Conservation (phyloP, 2,113 vertebrate species). For the human (Homo sapiens) region GRCh38 chr11:56908001-56908500, state of each 20-base stretch:
- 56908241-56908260: neutral
- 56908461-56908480: neutral
- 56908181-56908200: neutral
- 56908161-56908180: constrained; percentile 16
- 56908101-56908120: neutral
- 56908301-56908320: neutral
- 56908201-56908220: neutral
- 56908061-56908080: neutral
- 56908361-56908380: neutral
- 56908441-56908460: neutral
- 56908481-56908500: neutral
- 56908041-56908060: neutral
- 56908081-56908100: neutral
- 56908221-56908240: neutral
- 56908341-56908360: neutral
- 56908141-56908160: neutral
- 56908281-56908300: neutral
- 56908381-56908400: neutral
- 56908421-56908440: neutral
- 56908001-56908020: neutral
- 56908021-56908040: neutral
- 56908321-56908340: neutral
- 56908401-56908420: neutral
- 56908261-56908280: neutral
- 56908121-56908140: neutral